Base-by-base conservation (phyloP, 2,888 invertebrate species). In the Thecophora atra region DNA sequence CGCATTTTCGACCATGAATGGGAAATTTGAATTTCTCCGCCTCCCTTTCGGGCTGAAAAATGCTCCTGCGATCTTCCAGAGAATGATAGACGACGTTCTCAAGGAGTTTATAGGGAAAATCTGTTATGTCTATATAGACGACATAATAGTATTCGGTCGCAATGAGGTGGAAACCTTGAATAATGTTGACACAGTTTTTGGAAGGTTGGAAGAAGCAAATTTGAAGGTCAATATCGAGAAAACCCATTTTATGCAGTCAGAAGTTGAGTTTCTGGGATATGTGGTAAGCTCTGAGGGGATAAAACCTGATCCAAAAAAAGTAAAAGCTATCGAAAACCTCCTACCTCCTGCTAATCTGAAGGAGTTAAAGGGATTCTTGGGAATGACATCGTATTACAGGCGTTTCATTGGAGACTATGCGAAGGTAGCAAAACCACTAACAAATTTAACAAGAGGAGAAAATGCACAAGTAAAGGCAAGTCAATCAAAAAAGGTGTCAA, bases 231-330 rank as follows among this genome's bases (percentile, higher is more conserved):
- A 80, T 60, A n/a, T 78, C 7, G 77, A 79, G 37, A 80, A 81
- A 72, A 75, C 73, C 3, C 72, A 80, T 71, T 81, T 81, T 72
- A 58, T 80, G 3, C 63, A 68, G 26, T 76, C 75, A 54, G 77
- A 78, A 76, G 76, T 81, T 0, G 74, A 76, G 30, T 83, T 76
- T 72, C 69, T 84, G 17, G 81, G 83, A 7, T 81, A 81, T 62
- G 42, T 82, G 17, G 74, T 85, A 21, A 79, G 81, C 0, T 63
- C 76, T 6, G 77, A 82, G 0, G 80, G 79, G 11, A 77, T 80
- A n/a, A 77, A 72, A 70, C 80, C 82, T 2, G 79, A 82, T 63
- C 79, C 80, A 1, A 75, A 78, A 7, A 83, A 82, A 75, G 77
- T 79, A 1, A 69, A 77, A 71, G 75, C 75, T 3, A 77, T 80